Conservation (phyloP, 2,888 invertebrate species). For the Drosophila conformis region DNA sequence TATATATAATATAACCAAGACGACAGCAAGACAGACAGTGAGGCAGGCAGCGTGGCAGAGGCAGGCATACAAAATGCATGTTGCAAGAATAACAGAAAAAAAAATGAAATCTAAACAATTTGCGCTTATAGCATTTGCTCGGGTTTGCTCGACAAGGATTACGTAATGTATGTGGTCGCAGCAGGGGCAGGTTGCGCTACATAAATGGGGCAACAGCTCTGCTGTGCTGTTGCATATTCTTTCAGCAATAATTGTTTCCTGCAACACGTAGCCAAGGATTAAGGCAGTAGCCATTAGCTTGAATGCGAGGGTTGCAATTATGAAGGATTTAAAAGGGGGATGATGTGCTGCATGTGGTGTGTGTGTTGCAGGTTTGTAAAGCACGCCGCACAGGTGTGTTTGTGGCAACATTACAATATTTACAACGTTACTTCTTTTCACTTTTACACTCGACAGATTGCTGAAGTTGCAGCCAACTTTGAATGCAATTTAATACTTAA, state of each 20-base stretch:
- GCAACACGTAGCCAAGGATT: constrained; percentile 38
- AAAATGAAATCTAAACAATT: constrained; percentile 70
- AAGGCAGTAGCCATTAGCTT: constrained; percentile 38
- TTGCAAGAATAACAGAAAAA: constrained; percentile 27
- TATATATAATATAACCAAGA: constrained; percentile 41
- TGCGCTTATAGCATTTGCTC: constrained; percentile 50
- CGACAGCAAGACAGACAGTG: constrained; percentile 13
- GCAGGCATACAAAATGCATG: constrained; percentile 56
- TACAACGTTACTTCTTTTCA: constrained; percentile 32
- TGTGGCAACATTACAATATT: not conserved
- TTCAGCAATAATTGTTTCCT: constrained; percentile 67
- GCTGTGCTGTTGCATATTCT: constrained; percentile 20
- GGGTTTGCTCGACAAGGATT: constrained; percentile 62
- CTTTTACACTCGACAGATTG: constrained; percentile 62
- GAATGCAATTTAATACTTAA: constrained; percentile 59
- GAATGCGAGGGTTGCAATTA: constrained; percentile 53
- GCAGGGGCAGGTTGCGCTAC: not conserved
- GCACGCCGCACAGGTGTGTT: constrained; percentile 21
- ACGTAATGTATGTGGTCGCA: constrained; percentile 31
- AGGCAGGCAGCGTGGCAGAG: constrained; percentile 3
- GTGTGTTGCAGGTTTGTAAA: constrained; percentile 20
- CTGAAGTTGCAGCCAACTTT: constrained; percentile 34
- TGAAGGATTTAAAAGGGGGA: constrained; percentile 15
- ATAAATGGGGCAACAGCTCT: constrained; percentile 14
- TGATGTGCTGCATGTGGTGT: not conserved